These are phyloP conservation scores for Noctua janthe DNA, from an alignment of 2,888 invertebrate species.

Conservation along the genomic window DNA sequence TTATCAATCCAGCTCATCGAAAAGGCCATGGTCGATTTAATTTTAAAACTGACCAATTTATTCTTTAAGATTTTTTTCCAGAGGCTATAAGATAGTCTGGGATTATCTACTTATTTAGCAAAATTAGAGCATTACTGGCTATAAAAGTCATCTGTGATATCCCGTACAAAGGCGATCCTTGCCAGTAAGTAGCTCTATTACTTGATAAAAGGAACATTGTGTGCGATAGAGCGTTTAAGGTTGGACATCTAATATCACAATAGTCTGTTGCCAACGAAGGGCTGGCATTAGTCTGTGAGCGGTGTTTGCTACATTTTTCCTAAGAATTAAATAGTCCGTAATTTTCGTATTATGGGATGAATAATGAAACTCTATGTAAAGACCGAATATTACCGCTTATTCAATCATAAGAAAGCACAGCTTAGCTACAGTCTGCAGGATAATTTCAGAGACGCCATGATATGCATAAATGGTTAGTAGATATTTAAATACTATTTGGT, in stretches of 20 bases:
- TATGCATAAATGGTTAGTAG: neutral
- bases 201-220: constrained; percentile 38
- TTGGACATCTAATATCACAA: constrained; percentile 40
- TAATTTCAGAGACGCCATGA: neutral
- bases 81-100: neutral
- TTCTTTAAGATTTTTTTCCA: constrained; percentile 5
- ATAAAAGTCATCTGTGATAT: constrained; percentile 3
- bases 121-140: neutral
- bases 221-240: constrained; percentile 51
- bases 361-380: neutral
- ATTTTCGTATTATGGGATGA: neutral
- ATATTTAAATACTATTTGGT: too few species aligned
- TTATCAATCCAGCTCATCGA: constrained; percentile 35
- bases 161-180: constrained; percentile 14
- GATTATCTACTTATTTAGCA: neutral
- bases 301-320: neutral
- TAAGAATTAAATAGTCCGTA: neutral
- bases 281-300: neutral
- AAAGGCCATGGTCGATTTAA: neutral
- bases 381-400: neutral
- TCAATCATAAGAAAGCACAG: neutral
- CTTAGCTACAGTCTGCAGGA: neutral
- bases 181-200: constrained; percentile 15
- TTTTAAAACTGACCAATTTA: neutral
- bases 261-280: constrained; percentile 16